phyloP scores from a whole-genome alignment of 1,140 invertebrate genomes.

The Ptiloglossa arizonensis region DNA sequence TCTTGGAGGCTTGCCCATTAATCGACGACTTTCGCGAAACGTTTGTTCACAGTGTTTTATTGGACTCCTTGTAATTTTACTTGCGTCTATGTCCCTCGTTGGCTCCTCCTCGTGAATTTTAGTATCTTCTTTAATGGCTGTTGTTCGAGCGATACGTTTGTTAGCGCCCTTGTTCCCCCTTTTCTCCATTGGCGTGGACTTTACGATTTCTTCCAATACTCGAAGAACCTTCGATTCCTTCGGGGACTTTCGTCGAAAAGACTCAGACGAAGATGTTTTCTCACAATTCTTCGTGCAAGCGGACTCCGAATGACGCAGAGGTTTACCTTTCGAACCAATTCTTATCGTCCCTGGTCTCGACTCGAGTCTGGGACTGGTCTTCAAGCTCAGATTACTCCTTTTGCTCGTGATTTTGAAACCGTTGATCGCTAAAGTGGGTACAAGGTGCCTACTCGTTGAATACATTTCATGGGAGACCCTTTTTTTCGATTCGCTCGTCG shows the following conservation, averaged over 20 bases:
- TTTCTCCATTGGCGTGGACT: not conserved
- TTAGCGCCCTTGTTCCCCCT: not conserved
- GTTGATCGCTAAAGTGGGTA: not conserved
- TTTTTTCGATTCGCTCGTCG: not conserved
- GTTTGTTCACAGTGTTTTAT: not conserved
- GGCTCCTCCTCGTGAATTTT: slow-evolving; percentile 6
- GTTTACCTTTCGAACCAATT: not conserved
- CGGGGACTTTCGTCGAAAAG: not conserved
- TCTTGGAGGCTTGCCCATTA: not conserved
- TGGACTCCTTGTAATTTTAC: not conserved
- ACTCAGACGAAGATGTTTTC: not conserved
- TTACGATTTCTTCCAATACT: not conserved
- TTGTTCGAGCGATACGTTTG: not conserved
- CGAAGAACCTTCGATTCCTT: not conserved
- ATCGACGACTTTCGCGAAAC: not conserved
- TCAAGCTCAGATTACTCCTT: not conserved
- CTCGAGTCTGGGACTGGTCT: not conserved
- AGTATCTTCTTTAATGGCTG: not conserved
- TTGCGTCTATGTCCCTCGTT: slow-evolving; percentile 12
- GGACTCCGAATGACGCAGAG: not conserved
- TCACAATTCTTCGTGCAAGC: not conserved
- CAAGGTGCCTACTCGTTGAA: not conserved
- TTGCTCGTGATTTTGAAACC: not conserved
- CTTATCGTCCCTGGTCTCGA: not conserved
- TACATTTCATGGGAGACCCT: not conserved